A percentile compares a stretch with the other conserved stretches of the same genome.
Conservation (phyloP, 2,888 invertebrate genomes). For the Saturnia japonica region DNA sequence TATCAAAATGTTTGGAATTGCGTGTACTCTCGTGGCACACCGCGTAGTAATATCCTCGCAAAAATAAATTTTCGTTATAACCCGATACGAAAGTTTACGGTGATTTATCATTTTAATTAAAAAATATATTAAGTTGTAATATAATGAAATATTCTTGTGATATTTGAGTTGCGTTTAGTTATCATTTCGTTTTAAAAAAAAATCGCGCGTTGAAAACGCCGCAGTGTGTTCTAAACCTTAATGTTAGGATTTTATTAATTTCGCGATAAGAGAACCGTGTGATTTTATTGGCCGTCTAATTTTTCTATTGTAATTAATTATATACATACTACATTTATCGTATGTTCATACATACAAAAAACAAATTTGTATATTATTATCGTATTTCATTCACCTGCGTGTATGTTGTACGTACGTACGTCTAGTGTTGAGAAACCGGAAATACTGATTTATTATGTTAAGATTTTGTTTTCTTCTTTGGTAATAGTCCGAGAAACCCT, state of each 20-base stretch:
- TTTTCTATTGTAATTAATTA: not conserved
- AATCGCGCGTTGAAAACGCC: not conserved
- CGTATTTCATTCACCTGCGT: not conserved
- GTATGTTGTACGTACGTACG: not conserved
- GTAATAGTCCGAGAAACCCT: not conserved
- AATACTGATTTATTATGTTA: not conserved
- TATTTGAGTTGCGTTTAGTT: not conserved
- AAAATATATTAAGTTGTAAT: too few relatives aligned
- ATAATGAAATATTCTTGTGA: too few relatives aligned
- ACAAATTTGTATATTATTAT: not conserved
- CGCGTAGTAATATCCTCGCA: too few relatives aligned
- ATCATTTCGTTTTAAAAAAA: not conserved
- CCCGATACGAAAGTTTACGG: too few relatives aligned
- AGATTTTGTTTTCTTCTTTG: not conserved
- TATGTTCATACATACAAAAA: not conserved
- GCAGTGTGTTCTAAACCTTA: not conserved
- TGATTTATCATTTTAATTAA: too few relatives aligned
- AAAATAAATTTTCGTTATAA: too few relatives aligned
- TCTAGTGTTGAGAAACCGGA: slow-evolving; percentile 2
- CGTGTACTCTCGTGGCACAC: too few relatives aligned
- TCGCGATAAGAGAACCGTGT: slow-evolving; percentile 7
- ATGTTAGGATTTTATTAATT: slow-evolving; percentile 8
- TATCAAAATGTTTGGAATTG: not conserved
- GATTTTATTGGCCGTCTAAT: not conserved
- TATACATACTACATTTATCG: not conserved